phyloP scores from a whole-genome alignment of 2,113 vertebrate species.

The Rhinoptilus africanus region DNA sequence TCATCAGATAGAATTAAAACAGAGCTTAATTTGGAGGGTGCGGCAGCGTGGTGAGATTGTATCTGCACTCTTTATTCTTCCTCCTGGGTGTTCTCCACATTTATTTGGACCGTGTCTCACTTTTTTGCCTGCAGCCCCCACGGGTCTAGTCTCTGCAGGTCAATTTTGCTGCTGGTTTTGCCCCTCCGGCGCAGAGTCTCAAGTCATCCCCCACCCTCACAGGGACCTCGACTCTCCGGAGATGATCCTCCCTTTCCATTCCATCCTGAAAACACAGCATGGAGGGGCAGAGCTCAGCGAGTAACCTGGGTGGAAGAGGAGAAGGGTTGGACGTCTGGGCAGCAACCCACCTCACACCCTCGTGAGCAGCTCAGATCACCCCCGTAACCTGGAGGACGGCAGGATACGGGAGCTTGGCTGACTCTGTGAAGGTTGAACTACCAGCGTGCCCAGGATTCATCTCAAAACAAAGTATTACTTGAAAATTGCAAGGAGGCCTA shows the following conservation, averaged over 20 bases:
- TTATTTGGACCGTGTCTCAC: not conserved
- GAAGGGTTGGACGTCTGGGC: fast-evolving
- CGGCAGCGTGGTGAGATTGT: not conserved
- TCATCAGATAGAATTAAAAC: not conserved
- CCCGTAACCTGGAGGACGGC: not conserved
- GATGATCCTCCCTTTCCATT: not conserved
- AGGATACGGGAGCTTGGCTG: not conserved
- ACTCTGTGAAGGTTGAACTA: not conserved
- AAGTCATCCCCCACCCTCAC: not conserved
- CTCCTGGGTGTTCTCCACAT: not conserved
- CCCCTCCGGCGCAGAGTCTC: not conserved
- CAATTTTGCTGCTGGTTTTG: not conserved
- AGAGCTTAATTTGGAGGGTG: not conserved
- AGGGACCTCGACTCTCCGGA: not conserved
- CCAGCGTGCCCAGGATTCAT: not conserved
- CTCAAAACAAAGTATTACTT: not conserved
- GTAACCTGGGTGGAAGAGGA: not conserved
- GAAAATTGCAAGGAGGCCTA: not conserved
- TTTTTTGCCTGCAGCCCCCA: not conserved
- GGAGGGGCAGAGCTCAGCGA: fast-evolving
- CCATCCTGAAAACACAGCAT: fast-evolving
- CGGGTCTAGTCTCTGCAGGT: not conserved
- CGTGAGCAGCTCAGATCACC: fast-evolving
- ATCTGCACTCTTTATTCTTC: not conserved
- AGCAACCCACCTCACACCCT: not conserved